Conservation (phyloP, 2,113 vertebrate genomes). For the Aspiorhynchus laticeps region DNA sequence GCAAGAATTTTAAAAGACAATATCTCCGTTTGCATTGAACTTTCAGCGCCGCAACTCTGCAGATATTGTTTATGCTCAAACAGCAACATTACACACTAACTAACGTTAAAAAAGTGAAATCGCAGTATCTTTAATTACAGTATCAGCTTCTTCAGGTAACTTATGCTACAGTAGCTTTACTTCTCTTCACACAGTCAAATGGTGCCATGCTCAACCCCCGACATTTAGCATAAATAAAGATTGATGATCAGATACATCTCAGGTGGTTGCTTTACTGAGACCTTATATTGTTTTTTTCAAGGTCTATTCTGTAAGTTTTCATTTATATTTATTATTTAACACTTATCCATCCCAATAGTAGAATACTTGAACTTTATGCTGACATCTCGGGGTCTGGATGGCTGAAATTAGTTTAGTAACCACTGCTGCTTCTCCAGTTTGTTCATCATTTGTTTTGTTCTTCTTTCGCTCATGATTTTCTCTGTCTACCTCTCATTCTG, state of each 20-base stretch:
- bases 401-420: neutral
- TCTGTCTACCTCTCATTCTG: neutral
- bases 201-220: neutral
- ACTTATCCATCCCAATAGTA: neutral
- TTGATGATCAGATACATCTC: neutral
- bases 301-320: neutral
- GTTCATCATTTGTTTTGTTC: no score
- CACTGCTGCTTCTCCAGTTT: neutral
- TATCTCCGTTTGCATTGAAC: no score
- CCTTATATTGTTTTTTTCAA: neutral
- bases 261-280: neutral
- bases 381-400: neutral
- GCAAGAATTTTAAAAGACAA: no score
- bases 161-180: neutral
- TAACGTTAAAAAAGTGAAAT: no score
- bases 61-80: no score
- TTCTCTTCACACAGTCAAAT: neutral
- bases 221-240: neutral
- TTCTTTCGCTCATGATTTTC: neutral
- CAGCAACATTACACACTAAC: no score
- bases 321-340: neutral
- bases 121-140: no score
- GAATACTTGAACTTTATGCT: neutral
- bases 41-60: no score
- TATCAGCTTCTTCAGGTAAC: neutral